Percentiles rank a stretch among this genome's conserved stretches.
Conservation (phyloP, 2,888 invertebrate genomes). For the Hypomecis punctinalis region DNA sequence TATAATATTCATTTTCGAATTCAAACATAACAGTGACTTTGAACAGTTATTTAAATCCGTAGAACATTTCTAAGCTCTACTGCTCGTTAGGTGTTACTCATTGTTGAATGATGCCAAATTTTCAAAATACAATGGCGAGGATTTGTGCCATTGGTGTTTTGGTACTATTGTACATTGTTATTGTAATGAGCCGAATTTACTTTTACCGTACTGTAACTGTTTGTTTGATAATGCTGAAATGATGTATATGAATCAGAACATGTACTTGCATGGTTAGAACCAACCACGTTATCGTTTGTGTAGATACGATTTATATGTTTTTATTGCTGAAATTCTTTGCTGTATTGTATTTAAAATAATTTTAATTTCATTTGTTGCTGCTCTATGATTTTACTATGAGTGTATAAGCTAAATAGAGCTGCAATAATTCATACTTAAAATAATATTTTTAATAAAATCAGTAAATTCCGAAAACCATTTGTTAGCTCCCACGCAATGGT, state of each 20-base stretch:
- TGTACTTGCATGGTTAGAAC: no score
- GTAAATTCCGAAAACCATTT: no score
- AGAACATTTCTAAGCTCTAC: conserved; percentile 16
- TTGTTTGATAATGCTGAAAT: conserved; percentile 5
- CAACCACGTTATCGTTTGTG: no score
- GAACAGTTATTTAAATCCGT: conserved; percentile 22
- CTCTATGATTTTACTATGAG: no score
- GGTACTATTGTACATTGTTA: conserved; percentile 55
- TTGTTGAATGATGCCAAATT: conserved; percentile 30
- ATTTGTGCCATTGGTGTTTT: conserved; percentile 51
- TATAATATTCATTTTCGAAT: conserved; percentile 19
- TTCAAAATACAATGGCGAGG: conserved; percentile 31
- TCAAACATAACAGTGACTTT: conserved; percentile 10
- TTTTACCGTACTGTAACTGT: conserved; percentile 33
- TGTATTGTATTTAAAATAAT: no score
- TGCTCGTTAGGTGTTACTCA: conserved; percentile 29
- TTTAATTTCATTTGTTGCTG: no score
- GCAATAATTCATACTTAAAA: no score
- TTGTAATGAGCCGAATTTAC: conserved; percentile 47
- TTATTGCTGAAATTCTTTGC: no score
- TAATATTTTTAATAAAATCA: no score
- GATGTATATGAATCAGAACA: not conserved
- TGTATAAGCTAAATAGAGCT: no score
- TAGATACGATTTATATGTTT: no score
- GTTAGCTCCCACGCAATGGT: no score